A percentile compares a stretch with the other conserved stretches of the same genome.
phyloP scores from a whole-genome alignment of 2,113 vertebrate species.

The Anas platyrhynchos region DNA sequence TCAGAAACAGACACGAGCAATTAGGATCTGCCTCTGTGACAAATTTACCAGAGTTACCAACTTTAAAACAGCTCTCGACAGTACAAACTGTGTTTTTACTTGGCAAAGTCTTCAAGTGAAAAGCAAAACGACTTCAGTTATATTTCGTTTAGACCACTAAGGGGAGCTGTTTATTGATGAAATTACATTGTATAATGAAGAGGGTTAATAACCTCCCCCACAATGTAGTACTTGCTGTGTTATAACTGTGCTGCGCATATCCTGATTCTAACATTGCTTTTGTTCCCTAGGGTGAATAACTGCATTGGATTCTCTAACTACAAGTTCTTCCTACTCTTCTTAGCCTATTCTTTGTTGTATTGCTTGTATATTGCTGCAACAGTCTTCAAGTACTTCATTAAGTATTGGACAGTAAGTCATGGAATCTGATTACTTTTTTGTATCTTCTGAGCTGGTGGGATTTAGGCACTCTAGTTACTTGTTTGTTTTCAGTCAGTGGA shows the following conservation, averaged over 20 bases:
- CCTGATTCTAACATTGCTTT: conserved; percentile 63
- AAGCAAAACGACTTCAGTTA: neutral
- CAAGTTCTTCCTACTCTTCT: conserved; percentile 97
- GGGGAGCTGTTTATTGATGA: neutral
- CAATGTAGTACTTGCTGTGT: neutral
- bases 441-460: neutral
- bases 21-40: neutral
- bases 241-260: neutral
- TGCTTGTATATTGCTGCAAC: conserved; percentile 92
- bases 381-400: conserved; percentile 96
- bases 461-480: neutral
- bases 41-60: fast-evolving
- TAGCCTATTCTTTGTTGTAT: conserved; percentile 95
- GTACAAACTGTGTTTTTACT: fast-evolving
- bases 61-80: neutral
- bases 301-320: conserved; percentile 99
- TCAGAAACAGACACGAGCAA: neutral
- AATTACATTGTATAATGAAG: fast-evolving
- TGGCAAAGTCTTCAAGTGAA: neutral
- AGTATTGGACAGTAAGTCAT: conserved; percentile 95
- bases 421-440: neutral
- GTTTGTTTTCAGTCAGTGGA: neutral
- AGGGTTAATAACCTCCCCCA: neutral
- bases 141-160: neutral
- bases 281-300: conserved; percentile 93